Evolutionary conservation across 92 coral and sea anemone species (phyloP).

Genomic region (Scolanthus callimorphus): DNA sequence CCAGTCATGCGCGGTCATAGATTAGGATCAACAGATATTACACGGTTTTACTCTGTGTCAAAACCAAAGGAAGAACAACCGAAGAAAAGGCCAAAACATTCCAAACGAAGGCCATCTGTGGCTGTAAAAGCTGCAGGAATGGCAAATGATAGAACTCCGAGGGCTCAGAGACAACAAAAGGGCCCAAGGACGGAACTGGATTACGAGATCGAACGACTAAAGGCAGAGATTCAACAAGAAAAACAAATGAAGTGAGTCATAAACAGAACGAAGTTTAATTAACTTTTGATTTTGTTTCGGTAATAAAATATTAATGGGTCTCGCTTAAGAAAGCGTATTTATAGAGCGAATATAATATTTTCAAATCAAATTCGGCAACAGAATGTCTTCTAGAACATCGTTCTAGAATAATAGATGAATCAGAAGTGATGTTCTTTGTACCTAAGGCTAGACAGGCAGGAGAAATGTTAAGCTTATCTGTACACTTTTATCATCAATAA

Average conservation of each 20-base stretch:
- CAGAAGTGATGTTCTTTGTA: too few relatives aligned
- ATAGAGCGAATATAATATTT: too few relatives aligned
- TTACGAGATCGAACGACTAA: slow-evolving; percentile 88
- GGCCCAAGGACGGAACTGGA: slow-evolving; percentile 87
- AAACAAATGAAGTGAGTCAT: slow-evolving; percentile 90
- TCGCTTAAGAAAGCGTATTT: too few relatives aligned
- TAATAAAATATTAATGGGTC: too few relatives aligned
- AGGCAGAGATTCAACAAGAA: slow-evolving; percentile 95
- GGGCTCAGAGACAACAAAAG: slow-evolving; percentile 52
- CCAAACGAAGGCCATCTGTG: slow-evolving; percentile 27
- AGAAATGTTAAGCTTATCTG: too few relatives aligned
- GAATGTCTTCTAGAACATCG: too few relatives aligned
- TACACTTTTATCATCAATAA: too few relatives aligned
- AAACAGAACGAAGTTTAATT: too few relatives aligned
- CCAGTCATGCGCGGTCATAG: slow-evolving; percentile 74
- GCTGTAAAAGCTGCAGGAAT: slow-evolving; percentile 22
- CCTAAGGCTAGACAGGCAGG: too few relatives aligned
- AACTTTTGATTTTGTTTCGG: too few relatives aligned
- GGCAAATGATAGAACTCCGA: slow-evolving; percentile 35
- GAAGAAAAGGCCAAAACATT: slow-evolving; percentile 13
- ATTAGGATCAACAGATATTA: slow-evolving; percentile 61
- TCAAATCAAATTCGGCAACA: too few relatives aligned
- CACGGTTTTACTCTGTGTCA: slow-evolving; percentile 15
- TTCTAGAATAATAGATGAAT: too few relatives aligned
- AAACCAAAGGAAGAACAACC: background rate